Conservation (phyloP, 2,797 vertebrate species). For the Gastrophryne carolinensis region DNA sequence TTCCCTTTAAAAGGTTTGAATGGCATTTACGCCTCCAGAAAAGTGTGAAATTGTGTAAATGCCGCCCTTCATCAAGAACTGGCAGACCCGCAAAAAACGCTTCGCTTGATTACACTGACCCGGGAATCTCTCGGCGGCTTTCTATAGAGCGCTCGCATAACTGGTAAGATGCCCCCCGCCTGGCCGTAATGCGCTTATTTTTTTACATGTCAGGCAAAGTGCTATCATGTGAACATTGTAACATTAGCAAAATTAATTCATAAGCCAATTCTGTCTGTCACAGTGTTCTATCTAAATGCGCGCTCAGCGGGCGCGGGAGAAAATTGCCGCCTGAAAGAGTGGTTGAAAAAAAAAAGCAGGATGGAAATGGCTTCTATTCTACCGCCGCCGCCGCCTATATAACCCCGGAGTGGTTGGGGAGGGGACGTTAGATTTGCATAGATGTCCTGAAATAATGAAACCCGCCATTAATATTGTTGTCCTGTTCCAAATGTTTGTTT, state of each 20-base stretch:
- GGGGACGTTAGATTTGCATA: not conserved
- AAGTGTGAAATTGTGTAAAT: constrained; percentile 54
- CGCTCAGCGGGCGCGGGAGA: constrained; percentile 61
- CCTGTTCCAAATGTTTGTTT: not conserved
- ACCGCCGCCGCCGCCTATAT: constrained; percentile 46
- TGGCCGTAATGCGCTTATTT: constrained; percentile 67
- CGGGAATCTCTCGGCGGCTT: constrained; percentile 59
- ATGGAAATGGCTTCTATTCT: constrained; percentile 54
- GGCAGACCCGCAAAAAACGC: constrained; percentile 56
- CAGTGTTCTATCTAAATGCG: constrained; percentile 65
- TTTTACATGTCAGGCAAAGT: constrained; percentile 63
- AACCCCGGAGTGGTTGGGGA: not conserved
- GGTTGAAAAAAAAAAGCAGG: constrained; percentile 33
- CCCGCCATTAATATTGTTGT: constrained; percentile 13
- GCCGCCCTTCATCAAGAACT: constrained; percentile 56
- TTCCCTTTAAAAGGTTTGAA: constrained; percentile 53
- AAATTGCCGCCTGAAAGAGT: constrained; percentile 59
- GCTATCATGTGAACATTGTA: constrained; percentile 62
- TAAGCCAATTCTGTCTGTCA: constrained; percentile 63
- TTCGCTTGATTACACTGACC: constrained; percentile 64
- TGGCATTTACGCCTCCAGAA: constrained; percentile 36
- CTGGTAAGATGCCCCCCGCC: constrained; percentile 67
- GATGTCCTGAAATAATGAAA: constrained; percentile 29
- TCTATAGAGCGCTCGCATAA: constrained; percentile 63
- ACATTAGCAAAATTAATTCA: constrained; percentile 72